A percentile compares a stretch with the other conserved stretches of the same genome.
These are phyloP conservation scores for Megalopta genalis DNA, from an alignment of 1,140 invertebrate species.

Conservation along the genomic window DNA sequence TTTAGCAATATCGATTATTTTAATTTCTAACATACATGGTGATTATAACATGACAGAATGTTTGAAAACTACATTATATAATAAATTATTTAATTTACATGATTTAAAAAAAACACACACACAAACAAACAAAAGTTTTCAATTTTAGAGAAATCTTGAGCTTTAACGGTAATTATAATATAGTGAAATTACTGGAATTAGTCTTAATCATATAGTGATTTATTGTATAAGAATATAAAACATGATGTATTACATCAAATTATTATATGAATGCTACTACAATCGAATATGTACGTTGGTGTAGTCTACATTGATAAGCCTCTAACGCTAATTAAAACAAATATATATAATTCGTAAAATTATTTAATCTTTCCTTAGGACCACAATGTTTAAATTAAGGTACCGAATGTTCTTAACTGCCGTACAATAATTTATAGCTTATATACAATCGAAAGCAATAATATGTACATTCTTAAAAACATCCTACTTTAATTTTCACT, in stretches of 20 bases:
- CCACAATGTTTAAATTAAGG: background rate
- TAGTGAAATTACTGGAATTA: no score
- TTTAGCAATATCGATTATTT: no score
- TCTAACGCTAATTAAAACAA: background rate
- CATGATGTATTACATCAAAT: background rate
- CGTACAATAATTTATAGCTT: constrained; percentile 12
- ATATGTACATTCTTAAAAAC: constrained; percentile 13
- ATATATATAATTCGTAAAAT: background rate
- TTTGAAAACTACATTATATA: background rate
- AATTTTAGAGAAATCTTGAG: no score
- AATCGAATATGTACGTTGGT: constrained; percentile 2
- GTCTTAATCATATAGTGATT: background rate
- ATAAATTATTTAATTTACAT: no score
- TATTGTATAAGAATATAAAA: constrained; percentile 7
- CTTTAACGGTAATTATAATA: background rate
- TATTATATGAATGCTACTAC: background rate
- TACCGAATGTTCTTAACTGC: background rate
- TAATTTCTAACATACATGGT: no score
- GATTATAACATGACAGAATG: no score
- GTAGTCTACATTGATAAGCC: background rate
- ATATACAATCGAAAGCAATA: constrained; percentile 30
- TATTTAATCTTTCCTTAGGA: background rate
- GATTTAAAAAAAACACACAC: no score
- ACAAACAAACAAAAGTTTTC: no score
- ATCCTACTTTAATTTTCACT: background rate